Base-by-base conservation (phyloP, 2,888 invertebrate species). In the Hydriomena furcata region DNA sequence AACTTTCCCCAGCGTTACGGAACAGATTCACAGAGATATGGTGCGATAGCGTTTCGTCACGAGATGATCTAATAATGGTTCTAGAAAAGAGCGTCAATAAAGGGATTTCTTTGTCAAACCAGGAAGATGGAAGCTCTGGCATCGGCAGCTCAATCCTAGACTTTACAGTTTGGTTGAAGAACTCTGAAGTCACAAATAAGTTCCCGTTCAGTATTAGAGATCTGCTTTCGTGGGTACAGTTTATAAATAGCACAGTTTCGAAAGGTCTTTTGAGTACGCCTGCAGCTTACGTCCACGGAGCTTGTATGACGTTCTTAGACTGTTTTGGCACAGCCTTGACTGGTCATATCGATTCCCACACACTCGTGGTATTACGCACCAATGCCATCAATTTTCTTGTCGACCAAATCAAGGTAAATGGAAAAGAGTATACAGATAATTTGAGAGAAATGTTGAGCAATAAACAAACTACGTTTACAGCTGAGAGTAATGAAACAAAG, bases 1-100 rank as follows among this genome's bases (percentile, higher is more conserved):
- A 99, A 91, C 91, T 99, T 6, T 99, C 99, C 0, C 99, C 99
- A 0, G 99, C 99, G 0, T 85, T 99, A 38, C 92, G 99, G 40
- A 99, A 99, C 90, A 93, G 99, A 36, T 98, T 99, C 68, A 99
- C 99, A 0, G 99, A 99, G 90, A 97, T 99, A 73, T 99, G 99
- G 99, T 99, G 99, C 72, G 96, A 95, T 46, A 93, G 94, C 38
- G 95, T 94, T 6, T 92, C 93, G 8, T 91, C 93, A 13, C 88
- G 92, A 42, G 90, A 93, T 7, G 99, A 99, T 82, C 89, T 98
- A 28, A 83, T 94, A 7, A 87, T 92, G 43, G 98, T 99, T 49
- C 93, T 98, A 20, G 93, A 94, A 68, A 95, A 95, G 68, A 98
- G 97, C 76, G 88, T 98, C 28, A 77, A 75, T 40, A 71, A 79